A percentile compares a stretch with the other conserved stretches of the same genome.
Evolutionary conservation across 2,113 vertebrate species (phyloP).

Genomic region (Camarhynchus parvulus): DNA sequence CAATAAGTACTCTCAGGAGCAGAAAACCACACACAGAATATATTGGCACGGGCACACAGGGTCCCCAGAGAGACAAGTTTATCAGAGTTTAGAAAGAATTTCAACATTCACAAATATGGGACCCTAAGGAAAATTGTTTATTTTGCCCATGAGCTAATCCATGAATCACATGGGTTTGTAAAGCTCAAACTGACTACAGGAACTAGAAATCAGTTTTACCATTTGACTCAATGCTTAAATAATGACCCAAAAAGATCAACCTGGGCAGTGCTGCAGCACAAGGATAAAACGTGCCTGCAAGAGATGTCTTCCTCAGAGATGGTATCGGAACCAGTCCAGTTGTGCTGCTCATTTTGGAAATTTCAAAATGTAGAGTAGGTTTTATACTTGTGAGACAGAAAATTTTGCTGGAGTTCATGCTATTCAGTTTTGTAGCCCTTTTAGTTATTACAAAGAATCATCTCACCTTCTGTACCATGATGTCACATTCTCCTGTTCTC

Average conservation of each 20-base stretch:
- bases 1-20: not conserved
- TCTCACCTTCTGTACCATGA: not conserved
- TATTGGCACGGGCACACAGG: not conserved
- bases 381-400: not conserved
- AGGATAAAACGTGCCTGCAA: accelerated
- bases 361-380: not conserved
- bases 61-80: not conserved
- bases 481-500: not conserved
- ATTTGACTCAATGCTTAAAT: not conserved
- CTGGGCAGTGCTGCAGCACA: not conserved
- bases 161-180: not conserved
- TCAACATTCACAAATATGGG: not conserved
- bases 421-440: not conserved
- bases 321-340: not conserved
- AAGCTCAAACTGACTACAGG: not conserved
- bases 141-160: not conserved
- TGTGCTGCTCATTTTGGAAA: not conserved
- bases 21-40: not conserved
- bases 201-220: not conserved
- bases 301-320: not conserved
- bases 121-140: not conserved
- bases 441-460: not conserved
- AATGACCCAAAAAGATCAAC: not conserved
- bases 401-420: not conserved
- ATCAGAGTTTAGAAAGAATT: not conserved